Evolutionary conservation across 2,113 vertebrate genomes (phyloP).

Genomic region (Periophthalmus modestus): DNA sequence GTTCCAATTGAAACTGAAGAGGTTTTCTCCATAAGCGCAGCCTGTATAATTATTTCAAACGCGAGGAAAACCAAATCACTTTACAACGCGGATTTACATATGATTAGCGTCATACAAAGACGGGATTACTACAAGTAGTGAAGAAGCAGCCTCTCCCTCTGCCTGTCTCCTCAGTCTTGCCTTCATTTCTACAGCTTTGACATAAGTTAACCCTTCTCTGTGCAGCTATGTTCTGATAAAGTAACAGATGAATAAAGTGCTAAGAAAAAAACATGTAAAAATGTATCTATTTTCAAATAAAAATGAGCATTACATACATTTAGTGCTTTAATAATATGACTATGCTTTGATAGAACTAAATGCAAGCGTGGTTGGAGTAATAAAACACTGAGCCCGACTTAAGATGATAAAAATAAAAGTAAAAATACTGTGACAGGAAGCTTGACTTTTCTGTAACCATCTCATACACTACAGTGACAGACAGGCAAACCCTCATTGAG

Average conservation of each 20-base stretch:
- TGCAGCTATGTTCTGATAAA: constrained; percentile 11
- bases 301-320: background rate
- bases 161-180: constrained; percentile 52
- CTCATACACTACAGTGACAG: constrained; percentile 40
- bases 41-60: constrained; percentile 78
- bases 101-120: constrained; percentile 77
- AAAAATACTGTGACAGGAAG: constrained; percentile 5
- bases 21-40: constrained; percentile 66
- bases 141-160: constrained; percentile 56
- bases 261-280: too few species aligned
- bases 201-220: constrained; percentile 56
- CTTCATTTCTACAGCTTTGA: constrained; percentile 62
- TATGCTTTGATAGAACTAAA: background rate
- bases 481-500: constrained; percentile 39
- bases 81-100: constrained; percentile 79
- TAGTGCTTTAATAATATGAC: background rate
- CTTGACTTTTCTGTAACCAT: constrained; percentile 13
- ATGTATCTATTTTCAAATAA: background rate
- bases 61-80: constrained; percentile 75
- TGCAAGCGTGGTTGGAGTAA: background rate
- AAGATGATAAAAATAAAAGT: constrained; percentile 11
- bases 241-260: constrained; percentile 11
- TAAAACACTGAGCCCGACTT: constrained; percentile 11
- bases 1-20: constrained; percentile 70
- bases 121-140: constrained; percentile 70